Evolutionary conservation across 2,888 invertebrate species (phyloP), one percentile per base, ranked within the genome.

Genomic region (Trileptium ribeirensis): DNA sequence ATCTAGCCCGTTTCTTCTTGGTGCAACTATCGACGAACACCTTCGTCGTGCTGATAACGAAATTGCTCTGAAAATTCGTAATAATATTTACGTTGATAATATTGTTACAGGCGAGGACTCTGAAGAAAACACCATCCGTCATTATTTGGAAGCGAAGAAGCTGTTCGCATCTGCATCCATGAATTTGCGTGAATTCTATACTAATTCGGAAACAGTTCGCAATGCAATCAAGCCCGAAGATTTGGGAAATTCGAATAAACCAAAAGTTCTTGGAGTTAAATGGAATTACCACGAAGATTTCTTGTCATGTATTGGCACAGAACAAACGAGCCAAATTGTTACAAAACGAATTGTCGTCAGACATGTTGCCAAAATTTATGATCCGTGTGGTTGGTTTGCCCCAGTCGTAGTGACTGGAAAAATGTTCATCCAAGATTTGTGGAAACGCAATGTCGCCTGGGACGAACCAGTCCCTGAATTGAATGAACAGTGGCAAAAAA

Each of bases 311-410:
- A 8, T 36, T 70, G 70, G 33, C 8, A 70, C 29, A 36, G 33
- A 33, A 8, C 3, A 31, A 8, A 36, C 15, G 29, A 8, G 15
- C 15, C 8, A 70, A 29, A 70, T 8, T 31, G 70, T 70, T 29
- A 70, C 70, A 19, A 70, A 70, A 29, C 29, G 70, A 70, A 19
- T 8, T 8, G 36, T 70, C 29, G 15, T 70, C 3, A 31, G 36
- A 31, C 70, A 70, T 15, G 15, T 36, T 15, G 70, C 70, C 29
- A 70, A 70, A 29, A n/a, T 84, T 29, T 84, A 79, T 67, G 84
- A 85, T 67, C 84, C 84, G 0, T 36, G 83, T 0, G 84, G 84
- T 40, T 82, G 83, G 29, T 34, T 84, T 0, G 81, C 82, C 31
- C 83, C 84, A 1, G 67, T 83, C 38, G 74, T 80, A 0, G 79